Conservation (phyloP, 1,140 invertebrate genomes). For the Zaprionus gabonicus region DNA sequence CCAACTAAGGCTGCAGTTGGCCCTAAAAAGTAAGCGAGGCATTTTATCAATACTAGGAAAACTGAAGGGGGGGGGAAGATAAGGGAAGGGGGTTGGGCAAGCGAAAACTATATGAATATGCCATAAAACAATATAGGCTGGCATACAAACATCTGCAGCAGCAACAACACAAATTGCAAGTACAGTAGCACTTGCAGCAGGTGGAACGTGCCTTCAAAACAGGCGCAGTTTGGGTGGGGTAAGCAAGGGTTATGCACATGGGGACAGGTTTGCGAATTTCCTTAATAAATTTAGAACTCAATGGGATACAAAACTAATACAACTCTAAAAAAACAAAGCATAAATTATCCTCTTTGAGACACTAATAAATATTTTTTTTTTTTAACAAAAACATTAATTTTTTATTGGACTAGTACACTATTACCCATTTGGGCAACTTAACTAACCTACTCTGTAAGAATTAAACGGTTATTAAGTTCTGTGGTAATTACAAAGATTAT, state of each 20-base stretch:
- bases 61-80: background rate
- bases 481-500: too few species aligned
- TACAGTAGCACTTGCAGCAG: slow-evolving; percentile 29
- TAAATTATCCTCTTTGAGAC: too few species aligned
- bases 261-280: rapidly evolving
- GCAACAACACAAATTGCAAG: slow-evolving; percentile 45
- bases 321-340: too few species aligned
- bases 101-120: slow-evolving; percentile 78
- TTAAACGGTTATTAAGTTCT: too few species aligned
- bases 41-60: slow-evolving; percentile 41
- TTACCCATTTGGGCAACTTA: too few species aligned
- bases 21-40: slow-evolving; percentile 57
- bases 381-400: too few species aligned
- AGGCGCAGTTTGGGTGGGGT: background rate
- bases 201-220: background rate
- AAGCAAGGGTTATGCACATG: background rate
- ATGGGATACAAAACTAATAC: background rate
- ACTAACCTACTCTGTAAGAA: too few species aligned
- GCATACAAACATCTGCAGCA: slow-evolving; percentile 48
- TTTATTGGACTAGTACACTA: too few species aligned
- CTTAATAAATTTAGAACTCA: background rate
- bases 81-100: slow-evolving; percentile 8
- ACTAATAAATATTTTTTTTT: too few species aligned
- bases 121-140: slow-evolving; percentile 82
- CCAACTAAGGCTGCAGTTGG: slow-evolving; percentile 64